Conservation (phyloP, 1,140 invertebrate species). For the Pectinophora gossypiella region DNA sequence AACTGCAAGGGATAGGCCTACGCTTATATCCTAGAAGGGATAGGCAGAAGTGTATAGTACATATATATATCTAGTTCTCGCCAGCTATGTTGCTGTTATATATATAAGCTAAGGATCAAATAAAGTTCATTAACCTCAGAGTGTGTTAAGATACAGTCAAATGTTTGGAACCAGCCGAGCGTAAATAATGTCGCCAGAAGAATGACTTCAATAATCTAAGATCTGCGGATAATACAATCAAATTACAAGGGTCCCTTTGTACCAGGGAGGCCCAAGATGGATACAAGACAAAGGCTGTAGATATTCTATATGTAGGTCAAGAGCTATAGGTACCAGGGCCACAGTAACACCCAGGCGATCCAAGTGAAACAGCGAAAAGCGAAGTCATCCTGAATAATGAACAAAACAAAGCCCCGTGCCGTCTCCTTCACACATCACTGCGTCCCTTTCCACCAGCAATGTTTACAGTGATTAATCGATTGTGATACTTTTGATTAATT, state of each 20-base stretch:
- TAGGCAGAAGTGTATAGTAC: too few species aligned
- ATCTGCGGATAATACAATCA: neutral
- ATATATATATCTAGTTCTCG: too few species aligned
- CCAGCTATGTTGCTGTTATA: too few species aligned
- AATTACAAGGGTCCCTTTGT: neutral
- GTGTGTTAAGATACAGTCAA: too few species aligned
- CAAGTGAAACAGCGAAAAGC: slow-evolving; percentile 20
- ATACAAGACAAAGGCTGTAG: neutral
- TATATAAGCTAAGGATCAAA: too few species aligned
- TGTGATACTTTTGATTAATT: neutral
- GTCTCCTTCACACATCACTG: slow-evolving; percentile 19
- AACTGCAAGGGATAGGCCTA: too few species aligned
- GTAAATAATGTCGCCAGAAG: too few species aligned
- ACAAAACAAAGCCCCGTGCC: slow-evolving; percentile 18
- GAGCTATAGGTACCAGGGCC: slow-evolving; percentile 1
- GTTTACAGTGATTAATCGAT: slow-evolving; percentile 14
- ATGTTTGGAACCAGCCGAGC: too few species aligned
- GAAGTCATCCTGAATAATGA: slow-evolving; percentile 33
- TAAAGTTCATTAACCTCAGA: too few species aligned
- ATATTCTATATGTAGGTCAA: slow-evolving; percentile 17
- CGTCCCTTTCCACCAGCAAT: slow-evolving; percentile 8
- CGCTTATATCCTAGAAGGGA: too few species aligned
- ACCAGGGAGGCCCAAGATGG: neutral
- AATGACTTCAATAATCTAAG: too few species aligned
- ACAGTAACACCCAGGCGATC: slow-evolving; percentile 1